These are phyloP conservation scores for Enoplolaimus lenunculus DNA, from an alignment of 2,888 invertebrate species.

Conservation along the genomic window DNA sequence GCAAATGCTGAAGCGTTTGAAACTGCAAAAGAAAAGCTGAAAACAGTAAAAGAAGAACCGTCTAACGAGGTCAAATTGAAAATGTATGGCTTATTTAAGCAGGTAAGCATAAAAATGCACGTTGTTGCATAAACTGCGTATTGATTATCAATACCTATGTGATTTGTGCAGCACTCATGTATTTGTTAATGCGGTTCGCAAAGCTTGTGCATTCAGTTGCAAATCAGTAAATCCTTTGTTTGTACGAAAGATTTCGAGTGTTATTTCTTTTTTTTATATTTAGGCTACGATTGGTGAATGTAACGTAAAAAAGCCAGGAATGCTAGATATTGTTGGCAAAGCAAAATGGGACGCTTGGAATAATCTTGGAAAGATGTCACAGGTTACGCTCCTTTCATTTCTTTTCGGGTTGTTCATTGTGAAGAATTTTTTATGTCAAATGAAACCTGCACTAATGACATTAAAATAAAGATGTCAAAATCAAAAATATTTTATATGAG, in stretches of 20 bases:
- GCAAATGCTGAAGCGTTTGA: conserved; percentile 34
- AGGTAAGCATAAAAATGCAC: conserved; percentile 40
- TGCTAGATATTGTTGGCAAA: conserved; percentile 49
- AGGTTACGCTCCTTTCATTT: too few relatives aligned
- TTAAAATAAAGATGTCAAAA: too few relatives aligned
- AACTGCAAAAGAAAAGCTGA: conserved; percentile 41
- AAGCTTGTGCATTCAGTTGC: too few relatives aligned
- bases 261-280: too few relatives aligned
- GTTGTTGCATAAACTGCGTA: conserved; percentile 3
- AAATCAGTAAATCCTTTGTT: too few relatives aligned
- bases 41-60: conserved; percentile 43
- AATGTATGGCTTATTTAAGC: conserved; percentile 50
- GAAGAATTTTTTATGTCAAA: neutral
- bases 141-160: too few relatives aligned
- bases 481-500: too few relatives aligned
- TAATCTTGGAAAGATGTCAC: conserved; percentile 44
- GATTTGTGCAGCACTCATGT: too few relatives aligned
- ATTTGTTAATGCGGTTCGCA: too few relatives aligned
- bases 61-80: conserved; percentile 47
- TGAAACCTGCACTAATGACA: neutral
- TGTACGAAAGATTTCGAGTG: too few relatives aligned
- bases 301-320: conserved; percentile 46
- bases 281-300: conserved; percentile 46
- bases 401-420: neutral
- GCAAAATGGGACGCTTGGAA: conserved; percentile 51